Base-by-base conservation (phyloP, 2,113 vertebrate genomes). In the Pungitius pungitius region DNA sequence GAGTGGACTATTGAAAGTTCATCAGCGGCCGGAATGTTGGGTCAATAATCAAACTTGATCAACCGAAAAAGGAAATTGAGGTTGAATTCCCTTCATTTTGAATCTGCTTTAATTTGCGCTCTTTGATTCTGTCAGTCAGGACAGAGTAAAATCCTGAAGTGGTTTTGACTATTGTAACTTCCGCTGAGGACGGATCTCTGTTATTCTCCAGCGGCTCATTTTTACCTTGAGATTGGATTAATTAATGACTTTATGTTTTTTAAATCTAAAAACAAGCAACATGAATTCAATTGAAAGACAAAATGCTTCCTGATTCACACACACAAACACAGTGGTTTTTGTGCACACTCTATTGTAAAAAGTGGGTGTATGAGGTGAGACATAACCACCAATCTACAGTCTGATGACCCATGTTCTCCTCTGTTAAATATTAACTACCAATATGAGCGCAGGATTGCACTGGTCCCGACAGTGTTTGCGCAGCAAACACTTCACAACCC, bases 381-480 rank as follows among this genome's bases (percentile, higher is more conserved):
- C 5, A 39, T 24, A 71, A 43, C 13, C 1, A 0, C 18, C 22
- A 22, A 10, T 55, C 65, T 11, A 54, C 51, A 45, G 18, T 1
- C 18, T 40, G 52, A 45, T 57, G 62, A 75, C 78, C 49, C 12
- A 40, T 33, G 24, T 47, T 66, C n/a, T 13, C 27, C 37, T 71
- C 73, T 79, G 79, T 87, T 84, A 88, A 89, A 78, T 65, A 59
- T 89, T 89, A 85, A 88, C 82, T 14, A 37, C 27, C 15, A 57
- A 55, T 57, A 27, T 61, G 27, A 62, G 56, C 24, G 22, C 39
- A 43, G 24, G 52, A 24, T 49, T 62, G 26, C 71, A 30, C 42
- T 56, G 56, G 65, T 17, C 3, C 55, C 7, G 18, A 42, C 42
- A 22, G 27, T 88, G 87, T 84, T 69, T 72, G 61, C 76, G 75